Evolutionary conservation across 2,888 invertebrate species (phyloP).

Genomic region (Dryomyza anilis): DNA sequence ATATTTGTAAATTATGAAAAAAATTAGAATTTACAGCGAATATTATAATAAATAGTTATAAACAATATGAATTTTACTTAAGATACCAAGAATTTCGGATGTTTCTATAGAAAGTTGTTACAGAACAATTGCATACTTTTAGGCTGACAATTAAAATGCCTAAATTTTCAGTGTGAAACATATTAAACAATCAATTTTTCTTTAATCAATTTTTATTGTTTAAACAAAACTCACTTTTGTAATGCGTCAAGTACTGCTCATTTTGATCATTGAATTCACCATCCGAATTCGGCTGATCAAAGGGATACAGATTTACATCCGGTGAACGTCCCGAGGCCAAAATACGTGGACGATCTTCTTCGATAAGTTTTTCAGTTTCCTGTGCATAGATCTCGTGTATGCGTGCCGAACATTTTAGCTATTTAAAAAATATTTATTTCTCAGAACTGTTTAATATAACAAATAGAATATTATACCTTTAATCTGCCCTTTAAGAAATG

Average conservation of each 20-base stretch:
- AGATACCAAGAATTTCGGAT: too few species aligned
- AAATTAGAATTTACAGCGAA: too few species aligned
- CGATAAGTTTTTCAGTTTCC: constrained; percentile 57
- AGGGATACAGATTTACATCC: constrained; percentile 57
- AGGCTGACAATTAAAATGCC: too few species aligned
- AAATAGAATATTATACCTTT: constrained; percentile 45
- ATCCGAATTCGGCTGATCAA: constrained; percentile 53
- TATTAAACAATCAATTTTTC: too few species aligned
- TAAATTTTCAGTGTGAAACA: too few species aligned
- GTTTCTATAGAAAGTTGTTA: too few species aligned
- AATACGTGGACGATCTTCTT: constrained; percentile 60
- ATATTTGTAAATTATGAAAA: too few species aligned
- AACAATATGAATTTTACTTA: too few species aligned
- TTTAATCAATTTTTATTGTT: too few species aligned
- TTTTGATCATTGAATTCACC: constrained; percentile 53
- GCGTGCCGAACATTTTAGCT: constrained; percentile 59
- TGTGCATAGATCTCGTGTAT: constrained; percentile 59
- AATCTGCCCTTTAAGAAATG: constrained; percentile 57
- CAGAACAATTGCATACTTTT: too few species aligned
- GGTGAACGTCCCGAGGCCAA: constrained; percentile 60
- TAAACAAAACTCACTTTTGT: constrained; percentile 58
- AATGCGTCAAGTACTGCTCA: constrained; percentile 55
- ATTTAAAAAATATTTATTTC: background rate
- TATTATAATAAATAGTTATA: too few species aligned
- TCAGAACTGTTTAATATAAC: background rate